These are phyloP conservation scores for Pyxicephalus adspersus DNA, from an alignment of 2,113 vertebrate genomes.

Conservation along the genomic window DNA sequence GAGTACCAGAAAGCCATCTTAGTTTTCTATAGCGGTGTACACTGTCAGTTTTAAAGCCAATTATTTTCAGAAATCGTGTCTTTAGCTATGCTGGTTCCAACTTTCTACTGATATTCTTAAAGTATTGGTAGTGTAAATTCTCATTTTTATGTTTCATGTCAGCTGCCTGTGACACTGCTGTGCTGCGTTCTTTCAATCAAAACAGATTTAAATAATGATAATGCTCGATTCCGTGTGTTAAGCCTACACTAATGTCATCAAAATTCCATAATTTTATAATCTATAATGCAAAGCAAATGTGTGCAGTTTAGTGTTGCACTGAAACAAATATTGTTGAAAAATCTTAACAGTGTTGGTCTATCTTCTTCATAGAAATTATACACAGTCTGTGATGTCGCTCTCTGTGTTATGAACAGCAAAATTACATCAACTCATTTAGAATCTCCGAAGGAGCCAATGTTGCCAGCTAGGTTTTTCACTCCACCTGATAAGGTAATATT, in stretches of 20 bases:
- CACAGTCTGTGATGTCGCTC: slow-evolving; percentile 94
- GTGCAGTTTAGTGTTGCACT: not conserved
- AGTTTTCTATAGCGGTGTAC: not conserved
- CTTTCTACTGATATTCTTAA: too few relatives aligned
- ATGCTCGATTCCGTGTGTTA: too few relatives aligned
- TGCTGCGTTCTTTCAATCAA: too few relatives aligned
- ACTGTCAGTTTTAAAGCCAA: not conserved
- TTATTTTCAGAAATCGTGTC: too few relatives aligned
- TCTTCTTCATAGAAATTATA: slow-evolving; percentile 87
- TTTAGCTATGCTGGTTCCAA: too few relatives aligned
- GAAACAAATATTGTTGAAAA: not conserved
- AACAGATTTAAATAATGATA: too few relatives aligned
- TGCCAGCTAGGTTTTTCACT: slow-evolving; percentile 93
- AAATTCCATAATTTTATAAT: too few relatives aligned
- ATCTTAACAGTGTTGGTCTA: not conserved
- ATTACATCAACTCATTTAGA: slow-evolving; percentile 95
- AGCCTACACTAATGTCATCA: too few relatives aligned
- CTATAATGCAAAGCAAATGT: too few relatives aligned
- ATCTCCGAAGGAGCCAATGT: slow-evolving; percentile 91
- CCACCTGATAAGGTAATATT: slow-evolving; percentile 89
- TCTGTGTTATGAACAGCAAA: slow-evolving; percentile 97
- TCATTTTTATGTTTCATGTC: too few relatives aligned
- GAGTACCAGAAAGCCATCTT: not conserved
- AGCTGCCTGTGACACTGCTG: too few relatives aligned
- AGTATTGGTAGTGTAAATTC: too few relatives aligned